Evolutionary conservation across 1,140 invertebrate species (phyloP).

Genomic region (Hypsibius dujardini): DNA sequence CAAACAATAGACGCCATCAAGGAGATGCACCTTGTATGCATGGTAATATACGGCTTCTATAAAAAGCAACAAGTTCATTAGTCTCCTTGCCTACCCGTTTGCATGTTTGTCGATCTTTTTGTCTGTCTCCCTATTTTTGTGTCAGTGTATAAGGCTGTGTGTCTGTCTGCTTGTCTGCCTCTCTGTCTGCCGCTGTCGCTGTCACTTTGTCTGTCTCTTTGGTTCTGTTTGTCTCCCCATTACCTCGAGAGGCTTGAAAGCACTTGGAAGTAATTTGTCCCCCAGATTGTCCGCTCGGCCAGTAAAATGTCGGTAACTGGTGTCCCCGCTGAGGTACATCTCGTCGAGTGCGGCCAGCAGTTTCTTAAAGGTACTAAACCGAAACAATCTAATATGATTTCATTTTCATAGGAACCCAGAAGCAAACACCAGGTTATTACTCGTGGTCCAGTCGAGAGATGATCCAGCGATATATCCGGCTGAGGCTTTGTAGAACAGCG

Average conservation of each 20-base stretch:
- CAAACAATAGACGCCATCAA: conserved; percentile 7
- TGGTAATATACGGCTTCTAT: conserved; percentile 13
- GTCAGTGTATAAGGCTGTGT: too few relatives aligned
- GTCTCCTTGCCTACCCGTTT: background rate
- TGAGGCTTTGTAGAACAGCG: background rate
- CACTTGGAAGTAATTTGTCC: background rate
- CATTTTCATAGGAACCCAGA: background rate
- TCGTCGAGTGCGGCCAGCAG: background rate
- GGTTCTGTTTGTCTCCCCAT: too few relatives aligned
- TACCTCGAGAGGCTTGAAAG: conserved; percentile 12
- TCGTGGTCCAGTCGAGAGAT: background rate
- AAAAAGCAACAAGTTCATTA: background rate
- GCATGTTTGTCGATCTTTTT: too few relatives aligned
- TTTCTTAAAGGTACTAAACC: background rate
- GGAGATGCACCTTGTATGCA: conserved; percentile 10
- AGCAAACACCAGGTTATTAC: background rate
- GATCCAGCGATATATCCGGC: conserved; percentile 1
- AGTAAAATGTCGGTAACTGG: background rate
- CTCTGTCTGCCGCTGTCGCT: too few relatives aligned
- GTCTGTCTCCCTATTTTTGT: too few relatives aligned
- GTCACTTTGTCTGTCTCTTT: too few relatives aligned
- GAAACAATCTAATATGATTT: background rate
- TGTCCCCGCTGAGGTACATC: conserved; percentile 10
- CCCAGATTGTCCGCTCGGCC: background rate
- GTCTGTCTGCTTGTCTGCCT: too few relatives aligned